Evolutionary conservation across 1,140 invertebrate genomes (phyloP).

Genomic region (Colletes latitarsis): DNA sequence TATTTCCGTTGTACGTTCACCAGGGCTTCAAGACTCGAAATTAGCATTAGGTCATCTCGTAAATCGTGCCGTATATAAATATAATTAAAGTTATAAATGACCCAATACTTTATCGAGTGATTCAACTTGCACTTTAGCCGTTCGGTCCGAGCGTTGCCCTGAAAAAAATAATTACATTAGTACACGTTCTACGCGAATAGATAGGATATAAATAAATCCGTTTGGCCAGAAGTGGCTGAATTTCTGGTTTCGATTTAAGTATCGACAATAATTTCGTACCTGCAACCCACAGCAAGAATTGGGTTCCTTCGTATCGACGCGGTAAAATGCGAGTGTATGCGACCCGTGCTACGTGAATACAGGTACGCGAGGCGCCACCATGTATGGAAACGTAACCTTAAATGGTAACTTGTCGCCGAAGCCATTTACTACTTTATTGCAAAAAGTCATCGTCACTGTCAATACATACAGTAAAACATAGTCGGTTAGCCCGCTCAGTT

Average conservation of each 20-base stretch:
- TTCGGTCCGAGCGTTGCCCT: not conserved
- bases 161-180: conserved; percentile 1
- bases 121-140: not conserved
- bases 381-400: conserved; percentile 62
- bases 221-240: too few relatives aligned
- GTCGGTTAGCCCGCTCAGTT: not conserved
- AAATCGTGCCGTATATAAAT: too few relatives aligned
- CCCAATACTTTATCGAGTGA: not conserved
- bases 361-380: conserved; percentile 39
- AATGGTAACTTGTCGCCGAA: conserved; percentile 64
- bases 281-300: not conserved
- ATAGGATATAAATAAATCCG: too few relatives aligned
- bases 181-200: not conserved
- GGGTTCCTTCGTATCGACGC: not conserved
- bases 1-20: too few relatives aligned
- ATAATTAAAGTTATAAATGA: too few relatives aligned
- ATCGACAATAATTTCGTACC: not conserved
- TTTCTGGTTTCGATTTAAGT: not conserved
- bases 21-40: too few relatives aligned
- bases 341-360: not conserved
- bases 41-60: too few relatives aligned
- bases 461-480: conserved; percentile 27
- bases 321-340: conserved; percentile 2
- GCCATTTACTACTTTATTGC: conserved; percentile 39
- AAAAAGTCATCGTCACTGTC: conserved; percentile 41